phyloP scores from a whole-genome alignment of 1,140 invertebrate genomes.

The Papilio polyxenes region DNA sequence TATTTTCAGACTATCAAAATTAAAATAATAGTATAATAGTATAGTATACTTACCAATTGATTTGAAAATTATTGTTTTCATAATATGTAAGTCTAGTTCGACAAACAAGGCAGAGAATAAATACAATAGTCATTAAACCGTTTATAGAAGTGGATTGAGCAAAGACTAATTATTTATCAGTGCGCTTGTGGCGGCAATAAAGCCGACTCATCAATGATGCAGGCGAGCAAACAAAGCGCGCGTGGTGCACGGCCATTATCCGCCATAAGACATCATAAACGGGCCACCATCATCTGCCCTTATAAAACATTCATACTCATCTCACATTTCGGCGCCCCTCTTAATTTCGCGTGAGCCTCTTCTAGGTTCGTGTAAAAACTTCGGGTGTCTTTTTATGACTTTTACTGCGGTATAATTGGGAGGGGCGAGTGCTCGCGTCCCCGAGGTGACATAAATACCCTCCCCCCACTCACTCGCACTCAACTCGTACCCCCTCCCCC shows the following conservation, averaged over 20 bases:
- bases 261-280: constrained; percentile 79
- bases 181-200: constrained; percentile 68
- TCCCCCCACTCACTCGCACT: constrained; percentile 62
- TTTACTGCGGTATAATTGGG: constrained; percentile 81
- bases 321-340: constrained; percentile 80
- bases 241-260: constrained; percentile 74
- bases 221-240: constrained; percentile 63
- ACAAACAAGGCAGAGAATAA: constrained; percentile 1
- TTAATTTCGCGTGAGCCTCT: constrained; percentile 79
- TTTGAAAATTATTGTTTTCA: neutral
- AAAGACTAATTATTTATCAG: constrained; percentile 74
- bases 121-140: constrained; percentile 31
- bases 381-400: constrained; percentile 81
- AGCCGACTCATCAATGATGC: constrained; percentile 75
- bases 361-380: constrained; percentile 80
- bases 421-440: constrained; percentile 76
- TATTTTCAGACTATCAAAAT: too few relatives aligned
- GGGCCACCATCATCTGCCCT: constrained; percentile 77
- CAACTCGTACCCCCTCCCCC: constrained; percentile 57
- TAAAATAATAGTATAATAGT: too few relatives aligned
- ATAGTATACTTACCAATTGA: too few relatives aligned
- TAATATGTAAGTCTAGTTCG: neutral
- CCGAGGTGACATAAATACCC: constrained; percentile 80
- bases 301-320: constrained; percentile 81
- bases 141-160: constrained; percentile 47